Base-by-base conservation (phyloP, 2,797 vertebrate species). In the Cyclopterus lumpus region DNA sequence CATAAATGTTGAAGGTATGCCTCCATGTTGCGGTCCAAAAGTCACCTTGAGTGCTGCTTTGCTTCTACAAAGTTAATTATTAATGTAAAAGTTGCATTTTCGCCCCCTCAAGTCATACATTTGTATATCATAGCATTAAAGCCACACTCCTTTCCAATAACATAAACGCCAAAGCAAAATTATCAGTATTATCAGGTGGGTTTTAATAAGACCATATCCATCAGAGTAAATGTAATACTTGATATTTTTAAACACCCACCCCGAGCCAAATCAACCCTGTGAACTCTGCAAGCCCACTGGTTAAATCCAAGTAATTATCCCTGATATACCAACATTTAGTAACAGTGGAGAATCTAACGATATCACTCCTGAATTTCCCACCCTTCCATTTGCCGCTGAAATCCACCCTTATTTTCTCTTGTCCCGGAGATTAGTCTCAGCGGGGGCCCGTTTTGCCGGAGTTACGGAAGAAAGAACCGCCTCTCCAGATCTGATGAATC, bases 341-440 rank as follows among this genome's bases (percentile, higher is more conserved):
- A 40, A 61, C 28, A 30, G 60, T 11, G 30, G 42, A 62, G 75
- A 68, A 69, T 69, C 26, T 73, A 76, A 59, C 38, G 30, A 8
- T 48, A 44, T 59, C 55, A 10, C 68, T 78, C 61, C 28, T 40
- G 71, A 54, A 36, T 78, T 78, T 75, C 62, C 73, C 60, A 71
- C 64, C 51, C n/a, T 71, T 57, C 28, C 38, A 12, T 73, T 77
- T 62, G 22, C 32, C 1, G 2, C 38, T 24, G 24, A 76, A 81
- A 68, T 80, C 68, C 32, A 4, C 64, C 70, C 55, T 85, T 64
- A 61, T 59, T 79, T 79, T 59, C 12, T 59, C 40, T 80, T 40
- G 22, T 77, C 67, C 75, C 5, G 8, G 62, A 82, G 80, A 84
- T 88, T 80, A 87, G 75, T 79, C 85, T 79, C 85, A 91, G 85